These are phyloP conservation scores for Sorex fumeus DNA, from an alignment of 2,113 vertebrate genomes.

Conservation along the genomic window DNA sequence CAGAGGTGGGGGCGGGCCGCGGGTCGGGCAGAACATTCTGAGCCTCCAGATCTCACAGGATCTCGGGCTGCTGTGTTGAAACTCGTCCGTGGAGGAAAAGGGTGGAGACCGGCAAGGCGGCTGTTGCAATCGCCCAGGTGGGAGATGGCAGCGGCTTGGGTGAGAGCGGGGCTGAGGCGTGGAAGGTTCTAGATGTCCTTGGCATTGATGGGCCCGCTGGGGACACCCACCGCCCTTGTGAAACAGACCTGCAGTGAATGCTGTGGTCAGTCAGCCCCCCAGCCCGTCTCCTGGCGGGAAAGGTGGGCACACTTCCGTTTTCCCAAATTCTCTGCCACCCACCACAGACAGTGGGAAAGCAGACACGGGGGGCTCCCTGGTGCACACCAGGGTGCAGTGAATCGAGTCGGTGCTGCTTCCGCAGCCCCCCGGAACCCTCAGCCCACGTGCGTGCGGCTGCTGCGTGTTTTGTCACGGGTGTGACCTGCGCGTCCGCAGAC, in stretches of 20 bases:
- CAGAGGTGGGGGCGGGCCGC: neutral
- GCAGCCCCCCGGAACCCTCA: neutral
- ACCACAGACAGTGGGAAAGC: neutral
- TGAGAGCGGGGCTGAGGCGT: neutral
- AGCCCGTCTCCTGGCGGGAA: neutral
- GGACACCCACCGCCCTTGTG: neutral
- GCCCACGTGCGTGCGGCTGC: neutral
- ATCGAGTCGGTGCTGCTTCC: neutral
- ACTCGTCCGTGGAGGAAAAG: neutral
- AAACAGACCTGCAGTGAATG: constrained; percentile 6
- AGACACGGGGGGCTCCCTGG: neutral
- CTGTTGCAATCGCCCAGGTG: neutral
- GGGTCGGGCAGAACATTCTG: neutral
- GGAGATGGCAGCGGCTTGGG: neutral
- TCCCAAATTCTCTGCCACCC: neutral
- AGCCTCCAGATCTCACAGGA: neutral
- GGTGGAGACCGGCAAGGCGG: neutral
- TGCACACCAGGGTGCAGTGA: neutral
- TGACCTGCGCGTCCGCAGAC: neutral
- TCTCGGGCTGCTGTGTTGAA: constrained; percentile 1
- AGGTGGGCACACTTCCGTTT: constrained; percentile 17
- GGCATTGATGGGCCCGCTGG: constrained; percentile 32
- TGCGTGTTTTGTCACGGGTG: neutral
- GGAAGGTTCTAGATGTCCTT: constrained; percentile 17
- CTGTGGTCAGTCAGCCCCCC: neutral